Evolutionary conservation across 2,113 vertebrate species (phyloP), one percentile per base, ranked within the genome.

Genomic region (Leucoraja erinaceus): DNA sequence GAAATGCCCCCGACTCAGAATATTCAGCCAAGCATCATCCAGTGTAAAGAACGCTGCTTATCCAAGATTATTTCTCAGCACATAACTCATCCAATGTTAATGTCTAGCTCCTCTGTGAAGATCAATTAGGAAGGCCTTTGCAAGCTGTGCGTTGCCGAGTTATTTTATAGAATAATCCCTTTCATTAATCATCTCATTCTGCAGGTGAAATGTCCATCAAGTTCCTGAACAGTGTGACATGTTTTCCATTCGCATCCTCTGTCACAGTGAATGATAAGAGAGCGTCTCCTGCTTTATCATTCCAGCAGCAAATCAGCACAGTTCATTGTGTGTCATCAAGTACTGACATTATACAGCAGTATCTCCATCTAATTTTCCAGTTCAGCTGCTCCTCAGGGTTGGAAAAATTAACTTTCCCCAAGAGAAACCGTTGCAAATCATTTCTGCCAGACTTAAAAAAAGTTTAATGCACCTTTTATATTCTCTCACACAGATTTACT

Each of bases 331-430:
- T 88, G 63, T n/a, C 56, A 63, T 56, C 11, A 9, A 88, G 59
- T 8, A 16, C 83, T 63, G 83, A 61, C 59, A 88, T 66, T 88
- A 88, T 66, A 63, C 59, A 88, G 61, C 31, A 16, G 59, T 88
- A 88, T 31, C 63, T 63, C 59, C 59, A 88, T 88, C 83, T 63
- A 88, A 88, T 88, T 88, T 88, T 88, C 83, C 83, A 88, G 83
- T 66, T 88, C 83, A 88, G n/a, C 83, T 66, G 61, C 31, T 88
- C 83, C 28, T 88, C 59, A 33, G 28, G 83, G 59, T 88, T 61
- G 14, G 12, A 88, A 88, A 63, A 88, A 88, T 88, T 63, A 88
- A 63, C 28, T 33, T 88, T 88, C 83, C 38, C 59, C 28, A 31
- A n/a, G 83, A 88, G 83, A 6, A 88, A 31, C 28, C n/a, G 61